Percentiles rank a stretch among this genome's conserved stretches.
phyloP scores from a whole-genome alignment of 2,113 vertebrate genomes.

The Megaceryle torquata region DNA sequence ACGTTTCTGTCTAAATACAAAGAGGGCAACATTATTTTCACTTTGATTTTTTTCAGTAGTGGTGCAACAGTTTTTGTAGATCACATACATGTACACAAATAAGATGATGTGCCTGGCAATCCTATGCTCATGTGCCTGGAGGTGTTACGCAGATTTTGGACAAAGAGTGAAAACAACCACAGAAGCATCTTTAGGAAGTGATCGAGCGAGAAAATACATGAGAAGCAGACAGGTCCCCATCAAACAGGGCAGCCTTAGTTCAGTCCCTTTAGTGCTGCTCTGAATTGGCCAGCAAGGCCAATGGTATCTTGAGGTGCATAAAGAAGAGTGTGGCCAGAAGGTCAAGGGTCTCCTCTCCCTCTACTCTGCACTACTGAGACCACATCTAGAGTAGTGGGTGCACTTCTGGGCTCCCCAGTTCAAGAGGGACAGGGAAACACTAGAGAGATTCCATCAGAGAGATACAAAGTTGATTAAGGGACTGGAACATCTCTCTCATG shows the following conservation, averaged over 20 bases:
- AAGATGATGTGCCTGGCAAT: background rate
- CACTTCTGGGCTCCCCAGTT: too few relatives aligned
- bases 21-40: background rate
- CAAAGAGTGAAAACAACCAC: background rate
- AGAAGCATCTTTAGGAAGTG: background rate
- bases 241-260: background rate
- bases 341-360: too few relatives aligned
- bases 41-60: background rate
- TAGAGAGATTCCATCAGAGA: too few relatives aligned
- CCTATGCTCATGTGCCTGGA: background rate
- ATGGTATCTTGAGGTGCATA: too few relatives aligned
- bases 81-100: fast-evolving
- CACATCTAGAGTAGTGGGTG: too few relatives aligned
- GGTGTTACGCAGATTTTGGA: background rate
- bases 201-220: background rate
- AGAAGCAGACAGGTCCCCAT: background rate
- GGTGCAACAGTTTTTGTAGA: background rate
- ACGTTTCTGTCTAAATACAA: background rate
- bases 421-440: too few relatives aligned
- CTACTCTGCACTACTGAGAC: too few relatives aligned
- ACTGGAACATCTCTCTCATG: too few relatives aligned
- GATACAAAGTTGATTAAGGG: too few relatives aligned
- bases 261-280: background rate
- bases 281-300: background rate
- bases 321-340: too few relatives aligned